Conservation (phyloP, 2,113 vertebrate genomes). For the human (Homo sapiens) region GRCh38 chr2:198843001-198843500, state of each 20-base stretch:
- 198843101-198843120: not conserved
- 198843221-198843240: not conserved
- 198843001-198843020: not conserved
- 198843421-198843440: not conserved
- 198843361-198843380: not conserved
- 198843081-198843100: not conserved
- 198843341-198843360: not conserved
- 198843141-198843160: not conserved
- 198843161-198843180: conserved; percentile 2
- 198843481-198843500: not conserved
- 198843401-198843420: not conserved
- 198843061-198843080: not conserved
- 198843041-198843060: not conserved
- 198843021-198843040: not conserved
- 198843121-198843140: not conserved
- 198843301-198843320: not conserved
- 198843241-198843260: not conserved
- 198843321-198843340: not conserved
- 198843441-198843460: not conserved
- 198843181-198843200: not conserved
- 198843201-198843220: conserved; percentile 3
- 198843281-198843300: not conserved
- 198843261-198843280: not conserved
- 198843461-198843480: not conserved
- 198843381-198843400: not conserved